These are phyloP conservation scores for Cantharis rufa DNA, from an alignment of 2,888 invertebrate genomes.

Conservation along the genomic window DNA sequence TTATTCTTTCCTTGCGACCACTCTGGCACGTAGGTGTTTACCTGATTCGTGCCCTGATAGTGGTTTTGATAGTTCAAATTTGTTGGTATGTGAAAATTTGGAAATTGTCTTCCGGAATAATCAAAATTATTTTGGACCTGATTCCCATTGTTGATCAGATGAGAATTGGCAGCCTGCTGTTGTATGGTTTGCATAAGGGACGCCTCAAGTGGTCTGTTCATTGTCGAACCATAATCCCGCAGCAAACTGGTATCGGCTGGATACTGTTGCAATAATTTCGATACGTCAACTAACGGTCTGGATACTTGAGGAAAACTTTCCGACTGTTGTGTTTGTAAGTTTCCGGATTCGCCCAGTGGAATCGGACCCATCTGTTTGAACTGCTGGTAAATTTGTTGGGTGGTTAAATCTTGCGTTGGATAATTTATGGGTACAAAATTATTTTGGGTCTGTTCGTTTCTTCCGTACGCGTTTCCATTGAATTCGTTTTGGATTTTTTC, in stretches of 20 bases:
- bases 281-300: not conserved
- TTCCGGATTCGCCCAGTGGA: not conserved
- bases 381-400: not conserved
- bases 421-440: not conserved
- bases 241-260: slow-evolving; percentile 34
- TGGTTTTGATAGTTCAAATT: not conserved
- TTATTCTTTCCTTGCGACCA: not conserved
- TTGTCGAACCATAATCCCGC: slow-evolving; percentile 20
- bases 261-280: not conserved
- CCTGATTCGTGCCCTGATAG: not conserved
- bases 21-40: not conserved
- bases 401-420: not conserved
- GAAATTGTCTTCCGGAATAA: not conserved
- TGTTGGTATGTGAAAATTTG: not conserved
- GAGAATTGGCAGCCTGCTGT: not conserved
- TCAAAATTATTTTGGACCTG: not conserved
- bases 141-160: not conserved
- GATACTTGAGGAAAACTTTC: not conserved
- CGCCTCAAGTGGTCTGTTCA: slow-evolving; percentile 10
- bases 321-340: not conserved
- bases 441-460: not conserved
- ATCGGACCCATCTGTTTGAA: not conserved
- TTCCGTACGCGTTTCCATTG: not conserved
- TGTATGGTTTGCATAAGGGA: slow-evolving; percentile 9
- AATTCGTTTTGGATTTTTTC: not conserved